A percentile compares a stretch with the other conserved stretches of the same genome.
Evolutionary conservation across 2,888 invertebrate species (phyloP).

Genomic region (Zelleria hepariella): DNA sequence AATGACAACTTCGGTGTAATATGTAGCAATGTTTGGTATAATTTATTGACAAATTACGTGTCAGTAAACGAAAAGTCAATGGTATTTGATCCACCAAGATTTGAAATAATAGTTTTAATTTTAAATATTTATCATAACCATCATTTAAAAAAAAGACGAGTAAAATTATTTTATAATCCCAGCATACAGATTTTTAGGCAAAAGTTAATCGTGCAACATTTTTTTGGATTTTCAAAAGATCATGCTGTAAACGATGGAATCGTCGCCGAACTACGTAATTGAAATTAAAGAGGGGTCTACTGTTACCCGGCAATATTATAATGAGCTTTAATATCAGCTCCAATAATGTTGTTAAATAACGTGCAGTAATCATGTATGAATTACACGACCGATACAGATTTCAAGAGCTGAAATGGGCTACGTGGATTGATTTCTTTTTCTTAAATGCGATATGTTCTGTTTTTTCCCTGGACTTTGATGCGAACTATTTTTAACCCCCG

Average conservation of each 20-base stretch:
- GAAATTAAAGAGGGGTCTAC: constrained; percentile 40
- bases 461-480: neutral
- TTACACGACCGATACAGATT: constrained; percentile 42
- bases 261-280: constrained; percentile 36
- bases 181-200: too few relatives aligned
- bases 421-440: neutral
- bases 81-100: too few relatives aligned
- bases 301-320: constrained; percentile 36
- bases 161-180: too few relatives aligned
- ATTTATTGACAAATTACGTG: too few relatives aligned
- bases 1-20: too few relatives aligned
- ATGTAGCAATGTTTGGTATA: too few relatives aligned
- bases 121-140: too few relatives aligned
- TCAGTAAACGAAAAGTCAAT: too few relatives aligned
- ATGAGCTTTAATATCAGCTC: constrained; percentile 31
- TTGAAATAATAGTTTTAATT: too few relatives aligned
- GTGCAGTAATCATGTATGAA: constrained; percentile 40
- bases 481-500: too few relatives aligned
- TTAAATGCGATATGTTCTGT: neutral
- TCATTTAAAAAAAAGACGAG: too few relatives aligned
- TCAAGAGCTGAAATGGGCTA: neutral
- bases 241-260: constrained; percentile 26
- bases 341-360: constrained; percentile 31
- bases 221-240: neutral
- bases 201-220: too few relatives aligned